Conservation (phyloP, 2,888 invertebrate genomes). For the Noctua janthina region DNA sequence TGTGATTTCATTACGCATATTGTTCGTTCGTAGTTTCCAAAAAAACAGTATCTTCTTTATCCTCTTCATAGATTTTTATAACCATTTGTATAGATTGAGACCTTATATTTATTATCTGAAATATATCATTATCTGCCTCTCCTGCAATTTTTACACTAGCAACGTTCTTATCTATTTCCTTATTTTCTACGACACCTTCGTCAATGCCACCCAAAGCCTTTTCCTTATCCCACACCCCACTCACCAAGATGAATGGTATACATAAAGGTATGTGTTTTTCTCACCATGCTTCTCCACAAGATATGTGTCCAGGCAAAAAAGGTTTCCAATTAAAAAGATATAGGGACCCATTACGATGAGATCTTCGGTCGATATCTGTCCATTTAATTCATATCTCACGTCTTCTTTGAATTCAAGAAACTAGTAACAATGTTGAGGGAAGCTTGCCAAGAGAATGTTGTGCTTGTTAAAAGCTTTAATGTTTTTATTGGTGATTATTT, state of each 20-base stretch:
- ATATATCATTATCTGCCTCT: background rate
- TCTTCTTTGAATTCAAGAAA: constrained; percentile 75
- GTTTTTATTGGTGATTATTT: constrained; percentile 37
- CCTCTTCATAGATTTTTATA: background rate
- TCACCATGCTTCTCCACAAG: constrained; percentile 80
- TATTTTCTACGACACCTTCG: rapidly evolving
- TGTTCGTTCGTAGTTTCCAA: background rate
- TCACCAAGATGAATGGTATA: constrained; percentile 83
- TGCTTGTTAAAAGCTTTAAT: constrained; percentile 39
- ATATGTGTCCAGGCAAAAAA: constrained; percentile 82
- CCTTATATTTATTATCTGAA: background rate
- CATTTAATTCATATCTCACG: constrained; percentile 88
- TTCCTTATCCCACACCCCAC: constrained; percentile 61
- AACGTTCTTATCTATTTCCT: background rate
- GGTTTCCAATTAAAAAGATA: constrained; percentile 87
- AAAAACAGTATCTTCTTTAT: background rate
- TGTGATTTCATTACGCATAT: background rate
- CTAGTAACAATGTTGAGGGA: constrained; percentile 55
- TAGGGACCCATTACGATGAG: constrained; percentile 80
- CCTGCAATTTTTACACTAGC: background rate
- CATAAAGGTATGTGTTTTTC: constrained; percentile 85
- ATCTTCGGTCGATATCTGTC: constrained; percentile 77
- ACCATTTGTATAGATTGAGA: background rate
- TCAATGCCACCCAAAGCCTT: constrained; percentile 20
- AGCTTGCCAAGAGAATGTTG: constrained; percentile 37